Percentiles rank a stretch among this genome's conserved stretches.
Conservation (phyloP, 2,113 vertebrate genomes). For the Sinocyclocheilus anshuiensis region DNA sequence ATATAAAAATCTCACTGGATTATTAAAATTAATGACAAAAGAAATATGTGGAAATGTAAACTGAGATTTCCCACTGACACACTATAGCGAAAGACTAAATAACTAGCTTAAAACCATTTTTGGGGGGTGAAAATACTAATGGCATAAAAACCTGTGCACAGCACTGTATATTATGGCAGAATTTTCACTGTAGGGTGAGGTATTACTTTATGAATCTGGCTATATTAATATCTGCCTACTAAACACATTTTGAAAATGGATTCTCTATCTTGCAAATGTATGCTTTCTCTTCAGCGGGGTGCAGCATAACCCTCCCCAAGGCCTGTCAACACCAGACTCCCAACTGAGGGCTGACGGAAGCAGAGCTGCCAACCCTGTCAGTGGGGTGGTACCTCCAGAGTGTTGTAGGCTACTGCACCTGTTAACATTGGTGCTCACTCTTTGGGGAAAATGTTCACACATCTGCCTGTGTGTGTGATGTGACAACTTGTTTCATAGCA, state of each 20-base stretch:
- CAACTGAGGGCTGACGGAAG: conserved; percentile 61
- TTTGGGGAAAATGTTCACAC: conserved; percentile 12
- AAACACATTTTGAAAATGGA: neutral
- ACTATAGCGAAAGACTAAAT: too few relatives aligned
- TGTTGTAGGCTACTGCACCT: conserved; percentile 55
- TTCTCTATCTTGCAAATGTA: neutral
- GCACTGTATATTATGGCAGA: neutral
- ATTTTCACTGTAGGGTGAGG: neutral
- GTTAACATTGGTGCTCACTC: conserved; percentile 58
- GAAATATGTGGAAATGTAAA: too few relatives aligned
- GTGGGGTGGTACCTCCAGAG: conserved; percentile 59
- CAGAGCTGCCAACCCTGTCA: conserved; percentile 60
- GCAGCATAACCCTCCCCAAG: conserved; percentile 27
- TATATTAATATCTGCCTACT: neutral
- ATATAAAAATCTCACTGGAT: too few relatives aligned
- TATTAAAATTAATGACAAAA: too few relatives aligned
- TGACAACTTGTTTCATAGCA: conserved; percentile 33
- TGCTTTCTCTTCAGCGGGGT: neutral
- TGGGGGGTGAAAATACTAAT: too few relatives aligned
- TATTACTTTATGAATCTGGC: neutral
- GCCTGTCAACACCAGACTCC: conserved; percentile 53
- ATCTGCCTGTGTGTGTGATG: conserved; percentile 13
- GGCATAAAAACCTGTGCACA: too few relatives aligned
- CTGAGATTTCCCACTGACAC: too few relatives aligned
- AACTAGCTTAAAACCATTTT: too few relatives aligned